Base-by-base conservation (phyloP, 2,797 vertebrate species). In the Muscicapa comitata region DNA sequence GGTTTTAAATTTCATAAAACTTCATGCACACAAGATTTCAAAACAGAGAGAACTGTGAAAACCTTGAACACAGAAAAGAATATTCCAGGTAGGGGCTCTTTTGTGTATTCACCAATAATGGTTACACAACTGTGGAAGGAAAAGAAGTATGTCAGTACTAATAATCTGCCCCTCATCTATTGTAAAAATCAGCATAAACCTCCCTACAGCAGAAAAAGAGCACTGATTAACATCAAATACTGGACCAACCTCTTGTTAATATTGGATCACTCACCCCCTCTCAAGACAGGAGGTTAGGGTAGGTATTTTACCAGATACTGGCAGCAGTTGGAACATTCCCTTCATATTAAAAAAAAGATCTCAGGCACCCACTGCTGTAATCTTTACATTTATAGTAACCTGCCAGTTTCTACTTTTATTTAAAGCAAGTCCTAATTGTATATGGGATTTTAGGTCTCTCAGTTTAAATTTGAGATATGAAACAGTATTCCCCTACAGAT, bases 401-500 rank as follows among this genome's bases (percentile, higher is more conserved):
- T 88, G 86, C 33, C 86, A 95, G 88, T 42, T 96, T 92, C 73
- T 84, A 17, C 54, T 66, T 90, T 62, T 90, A 90, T 88, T 92
- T 95, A 93, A 94, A 93, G 71, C 26, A 85, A 77, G 45, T 67
- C 90, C 57, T 95, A 88, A 88, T 88, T 71, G 84, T 61, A 87
- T 28, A 89, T 28, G n/a, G 18, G 57, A 85, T 89, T 93, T 93
- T 57, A 93, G 38, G 42, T 91, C 86, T 88, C 16, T 88, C 16
- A 18, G 86, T 93, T 92, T 95, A 70, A 87, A 86, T 73, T 82
- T 89, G 83, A 65, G 67, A 86, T 50, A 55, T 13, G 66, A 90
- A 93, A 75, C 54, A 81, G 51, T 67, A 55, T 79, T 96, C 86
- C 94, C 90, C 93, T 86, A 82, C 92, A 94, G 88, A 78, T 85